Conservation (phyloP, 2,113 vertebrate genomes). For the Stictonetta naevosa region DNA sequence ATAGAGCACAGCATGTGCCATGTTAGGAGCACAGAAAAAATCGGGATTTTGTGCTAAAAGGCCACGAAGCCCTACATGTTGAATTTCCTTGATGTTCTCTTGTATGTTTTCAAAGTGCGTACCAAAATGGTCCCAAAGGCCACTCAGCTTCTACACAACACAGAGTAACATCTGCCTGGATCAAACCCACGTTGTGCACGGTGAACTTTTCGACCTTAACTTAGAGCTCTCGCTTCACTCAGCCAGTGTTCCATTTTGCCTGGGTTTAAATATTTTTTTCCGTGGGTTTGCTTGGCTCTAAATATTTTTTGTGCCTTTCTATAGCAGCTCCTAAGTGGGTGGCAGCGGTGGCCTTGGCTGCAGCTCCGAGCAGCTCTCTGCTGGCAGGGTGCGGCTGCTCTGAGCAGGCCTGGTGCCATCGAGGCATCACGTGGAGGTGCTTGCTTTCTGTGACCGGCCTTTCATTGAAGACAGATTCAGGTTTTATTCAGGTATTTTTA, state of each 20-base stretch:
- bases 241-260: accelerated
- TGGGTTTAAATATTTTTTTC: no score
- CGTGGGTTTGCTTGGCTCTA: no score
- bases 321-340: accelerated
- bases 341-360: background rate
- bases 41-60: background rate
- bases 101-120: accelerated
- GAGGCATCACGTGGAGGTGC: accelerated
- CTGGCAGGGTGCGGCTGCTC: background rate
- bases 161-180: background rate
- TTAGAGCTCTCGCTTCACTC: background rate
- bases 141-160: background rate
- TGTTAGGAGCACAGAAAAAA: background rate
- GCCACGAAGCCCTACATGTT: background rate
- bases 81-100: background rate
- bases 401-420: background rate
- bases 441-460: background rate
- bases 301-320: background rate
- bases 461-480: background rate
- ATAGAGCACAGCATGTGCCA: accelerated
- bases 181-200: background rate
- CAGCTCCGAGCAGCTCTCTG: accelerated
- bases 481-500: no score
- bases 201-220: background rate
- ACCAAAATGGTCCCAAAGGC: background rate